Percentiles rank a stretch among this genome's conserved stretches.
Evolutionary conservation across 2,888 invertebrate species (phyloP).

Genomic region (Gari tellinella): DNA sequence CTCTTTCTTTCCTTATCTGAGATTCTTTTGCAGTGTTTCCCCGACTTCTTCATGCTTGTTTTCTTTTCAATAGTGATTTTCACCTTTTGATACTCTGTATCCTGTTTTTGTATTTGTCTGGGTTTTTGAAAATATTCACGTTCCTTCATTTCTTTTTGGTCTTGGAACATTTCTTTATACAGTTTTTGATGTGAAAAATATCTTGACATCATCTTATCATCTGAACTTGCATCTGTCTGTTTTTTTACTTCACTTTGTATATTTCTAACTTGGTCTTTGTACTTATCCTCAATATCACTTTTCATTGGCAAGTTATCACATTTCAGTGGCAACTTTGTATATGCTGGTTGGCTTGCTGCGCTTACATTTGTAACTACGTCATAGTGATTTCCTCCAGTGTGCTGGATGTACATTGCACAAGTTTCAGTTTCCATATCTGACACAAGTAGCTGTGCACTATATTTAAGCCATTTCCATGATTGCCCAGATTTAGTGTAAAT

Average conservation of each 20-base stretch:
- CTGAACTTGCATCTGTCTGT: too few species aligned
- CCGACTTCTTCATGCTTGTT: too few species aligned
- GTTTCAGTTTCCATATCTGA: background rate
- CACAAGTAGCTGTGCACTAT: conserved; percentile 11
- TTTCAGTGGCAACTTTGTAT: background rate
- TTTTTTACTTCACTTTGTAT: too few species aligned
- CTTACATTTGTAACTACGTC: conserved; percentile 17
- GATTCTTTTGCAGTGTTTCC: background rate
- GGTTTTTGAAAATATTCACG: too few species aligned
- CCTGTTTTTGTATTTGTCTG: too few species aligned
- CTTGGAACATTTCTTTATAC: background rate
- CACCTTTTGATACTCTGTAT: background rate
- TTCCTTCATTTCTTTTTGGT: too few species aligned
- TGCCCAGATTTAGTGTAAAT: conserved; percentile 48
- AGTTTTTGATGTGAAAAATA: too few species aligned
- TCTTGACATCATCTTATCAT: too few species aligned
- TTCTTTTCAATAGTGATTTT: too few species aligned
- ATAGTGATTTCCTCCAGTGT: conserved; percentile 14
- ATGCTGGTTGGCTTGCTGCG: background rate
- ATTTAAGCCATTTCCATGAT: conserved; percentile 32
- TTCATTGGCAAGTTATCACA: background rate
- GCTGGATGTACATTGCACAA: conserved; percentile 19
- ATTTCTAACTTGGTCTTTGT: too few species aligned
- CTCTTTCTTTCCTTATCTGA: too few species aligned
- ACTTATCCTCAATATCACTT: background rate